Percentiles rank a stretch among this genome's conserved stretches.
Conservation (phyloP, 2,888 invertebrate species). For the Plemyria rubiginata region DNA sequence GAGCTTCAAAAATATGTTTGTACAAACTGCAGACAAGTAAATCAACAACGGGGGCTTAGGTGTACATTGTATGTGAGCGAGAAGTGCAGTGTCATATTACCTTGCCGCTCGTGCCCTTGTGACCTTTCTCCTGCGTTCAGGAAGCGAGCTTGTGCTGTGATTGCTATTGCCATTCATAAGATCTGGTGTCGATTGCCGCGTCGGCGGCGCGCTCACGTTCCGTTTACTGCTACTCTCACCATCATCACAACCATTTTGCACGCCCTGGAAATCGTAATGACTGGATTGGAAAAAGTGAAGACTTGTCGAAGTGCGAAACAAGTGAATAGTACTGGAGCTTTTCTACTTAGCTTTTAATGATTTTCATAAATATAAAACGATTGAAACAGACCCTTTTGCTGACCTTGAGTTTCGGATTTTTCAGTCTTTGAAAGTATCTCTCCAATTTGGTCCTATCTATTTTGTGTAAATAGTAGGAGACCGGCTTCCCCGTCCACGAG, state of each 20-base stretch:
- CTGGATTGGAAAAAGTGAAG: constrained; percentile 4
- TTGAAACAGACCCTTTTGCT: constrained; percentile 85
- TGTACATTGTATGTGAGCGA: too few species aligned
- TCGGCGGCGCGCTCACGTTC: constrained; percentile 77
- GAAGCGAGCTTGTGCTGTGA: constrained; percentile 77
- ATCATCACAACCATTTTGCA: constrained; percentile 67
- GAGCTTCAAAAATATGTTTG: neutral
- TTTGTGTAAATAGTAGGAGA: constrained; percentile 98
- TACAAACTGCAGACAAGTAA: too few species aligned
- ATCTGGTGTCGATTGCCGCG: constrained; percentile 77
- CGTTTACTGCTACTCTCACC: constrained; percentile 71
- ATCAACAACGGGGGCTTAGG: too few species aligned
- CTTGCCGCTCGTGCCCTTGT: constrained; percentile 69
- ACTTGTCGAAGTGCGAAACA: neutral
- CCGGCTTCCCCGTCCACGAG: constrained; percentile 99
- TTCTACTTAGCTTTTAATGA: constrained; percentile 31
- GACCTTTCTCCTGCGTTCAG: constrained; percentile 76
- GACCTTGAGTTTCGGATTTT: constrained; percentile 93
- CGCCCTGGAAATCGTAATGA: constrained; percentile 50
- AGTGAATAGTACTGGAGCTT: constrained; percentile 26
- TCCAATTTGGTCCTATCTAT: constrained; percentile 99
- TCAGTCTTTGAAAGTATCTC: constrained; percentile 97
- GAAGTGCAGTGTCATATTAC: constrained; percentile 43
- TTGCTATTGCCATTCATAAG: constrained; percentile 80
- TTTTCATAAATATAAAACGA: constrained; percentile 47